Percentiles rank a stretch among this genome's conserved stretches.
phyloP scores from a whole-genome alignment of 2,113 vertebrate genomes.

The Connochaetes taurinus region DNA sequence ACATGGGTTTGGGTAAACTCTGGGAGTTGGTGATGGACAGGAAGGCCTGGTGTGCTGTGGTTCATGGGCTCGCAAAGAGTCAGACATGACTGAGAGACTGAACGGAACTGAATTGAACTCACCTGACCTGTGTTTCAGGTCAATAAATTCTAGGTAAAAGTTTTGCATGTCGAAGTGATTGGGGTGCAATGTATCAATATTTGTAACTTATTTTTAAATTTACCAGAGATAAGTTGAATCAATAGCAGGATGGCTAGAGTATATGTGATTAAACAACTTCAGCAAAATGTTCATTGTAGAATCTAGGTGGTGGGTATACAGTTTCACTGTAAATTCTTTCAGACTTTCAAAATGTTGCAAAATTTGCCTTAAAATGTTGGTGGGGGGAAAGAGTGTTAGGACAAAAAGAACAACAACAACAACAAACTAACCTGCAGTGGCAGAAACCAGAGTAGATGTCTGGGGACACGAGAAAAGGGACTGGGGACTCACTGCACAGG shows the following conservation, averaged over 20 bases:
- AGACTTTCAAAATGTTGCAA: background rate
- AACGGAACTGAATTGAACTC: background rate
- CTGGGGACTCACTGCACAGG: background rate
- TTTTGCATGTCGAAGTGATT: background rate
- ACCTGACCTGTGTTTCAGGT: background rate
- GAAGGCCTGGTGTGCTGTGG: rapidly evolving
- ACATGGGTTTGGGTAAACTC: background rate
- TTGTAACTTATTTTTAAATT: constrained; percentile 22
- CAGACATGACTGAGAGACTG: background rate
- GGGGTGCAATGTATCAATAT: background rate
- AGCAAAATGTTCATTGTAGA: background rate
- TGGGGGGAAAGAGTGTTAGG: background rate
- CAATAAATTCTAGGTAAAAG: constrained; percentile 5
- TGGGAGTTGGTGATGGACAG: background rate
- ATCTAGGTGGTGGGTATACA: background rate
- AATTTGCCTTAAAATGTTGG: background rate
- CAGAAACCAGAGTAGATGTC: background rate
- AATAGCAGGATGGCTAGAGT: background rate
- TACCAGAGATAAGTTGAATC: background rate
- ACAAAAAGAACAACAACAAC: background rate
- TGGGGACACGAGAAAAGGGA: background rate
- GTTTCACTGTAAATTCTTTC: background rate
- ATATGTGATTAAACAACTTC: background rate
- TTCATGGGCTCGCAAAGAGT: background rate
- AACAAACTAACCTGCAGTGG: background rate